Evolutionary conservation across 2,888 invertebrate species (phyloP).

Genomic region (Cephus spinipes): DNA sequence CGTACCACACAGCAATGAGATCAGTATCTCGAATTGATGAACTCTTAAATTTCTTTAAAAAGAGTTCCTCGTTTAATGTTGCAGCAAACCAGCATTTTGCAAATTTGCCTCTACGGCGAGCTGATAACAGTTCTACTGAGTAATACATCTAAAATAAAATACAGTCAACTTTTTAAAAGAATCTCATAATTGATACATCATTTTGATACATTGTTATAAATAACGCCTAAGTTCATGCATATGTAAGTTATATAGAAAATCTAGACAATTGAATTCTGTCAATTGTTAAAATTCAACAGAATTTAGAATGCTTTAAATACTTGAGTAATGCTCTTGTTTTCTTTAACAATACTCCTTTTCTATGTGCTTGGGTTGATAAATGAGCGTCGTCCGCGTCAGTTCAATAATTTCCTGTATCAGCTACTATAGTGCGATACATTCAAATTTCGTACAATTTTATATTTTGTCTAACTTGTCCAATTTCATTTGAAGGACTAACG

Average conservation of each 20-base stretch:
- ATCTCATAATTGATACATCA: not conserved
- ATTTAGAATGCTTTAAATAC: not conserved
- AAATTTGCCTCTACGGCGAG: constrained; percentile 28
- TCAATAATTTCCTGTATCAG: not conserved
- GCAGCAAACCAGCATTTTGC: constrained; percentile 42
- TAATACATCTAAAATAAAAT: constrained; percentile 35
- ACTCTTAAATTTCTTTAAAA: constrained; percentile 23
- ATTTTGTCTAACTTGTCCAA: not conserved
- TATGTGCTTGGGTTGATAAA: not conserved
- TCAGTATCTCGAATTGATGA: constrained; percentile 22
- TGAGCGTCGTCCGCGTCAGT: not conserved
- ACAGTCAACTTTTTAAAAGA: not conserved
- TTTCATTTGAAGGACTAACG: too few species aligned
- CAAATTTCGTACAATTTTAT: not conserved
- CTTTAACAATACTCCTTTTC: not conserved
- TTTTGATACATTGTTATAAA: not conserved
- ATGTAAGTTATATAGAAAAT: not conserved
- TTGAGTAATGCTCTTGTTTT: not conserved
- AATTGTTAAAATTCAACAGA: not conserved
- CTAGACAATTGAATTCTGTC: not conserved
- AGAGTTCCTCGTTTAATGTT: constrained; percentile 28
- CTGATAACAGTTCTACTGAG: constrained; percentile 29
- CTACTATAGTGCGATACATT: not conserved
- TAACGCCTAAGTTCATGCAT: not conserved
- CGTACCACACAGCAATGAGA: constrained; percentile 31